A percentile compares a stretch with the other conserved stretches of the same genome.
phyloP scores from a whole-genome alignment of 2,888 invertebrate genomes.

The Coleophora flavipennella region DNA sequence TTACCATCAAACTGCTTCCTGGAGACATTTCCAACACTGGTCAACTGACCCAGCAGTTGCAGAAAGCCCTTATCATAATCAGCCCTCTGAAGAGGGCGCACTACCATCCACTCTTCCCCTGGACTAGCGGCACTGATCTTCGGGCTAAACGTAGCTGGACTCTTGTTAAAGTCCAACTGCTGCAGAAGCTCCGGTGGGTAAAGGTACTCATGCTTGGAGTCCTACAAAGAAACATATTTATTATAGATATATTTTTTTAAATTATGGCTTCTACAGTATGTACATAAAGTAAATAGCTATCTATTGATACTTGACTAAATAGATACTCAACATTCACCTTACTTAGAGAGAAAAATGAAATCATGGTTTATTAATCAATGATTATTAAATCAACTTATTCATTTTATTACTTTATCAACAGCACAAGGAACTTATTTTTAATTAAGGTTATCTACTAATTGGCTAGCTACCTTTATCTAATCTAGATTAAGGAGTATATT shows the following conservation, averaged over 20 bases:
- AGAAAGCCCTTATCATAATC: constrained; percentile 91
- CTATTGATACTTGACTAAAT: too few relatives aligned
- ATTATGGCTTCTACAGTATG: too few relatives aligned
- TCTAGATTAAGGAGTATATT: too few relatives aligned
- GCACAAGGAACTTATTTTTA: not conserved
- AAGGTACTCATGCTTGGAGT: constrained; percentile 47
- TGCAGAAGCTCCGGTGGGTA: constrained; percentile 78
- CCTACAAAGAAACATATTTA: too few relatives aligned
- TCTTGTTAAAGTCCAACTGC: constrained; percentile 76
- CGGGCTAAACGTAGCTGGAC: constrained; percentile 77
- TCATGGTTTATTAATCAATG: not conserved
- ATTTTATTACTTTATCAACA: not conserved
- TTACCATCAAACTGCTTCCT: constrained; percentile 85
- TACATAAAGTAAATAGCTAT: too few relatives aligned
- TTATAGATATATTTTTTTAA: too few relatives aligned
- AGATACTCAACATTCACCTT: constrained; percentile 17
- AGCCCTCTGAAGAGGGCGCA: constrained; percentile 83
- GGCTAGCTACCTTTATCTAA: too few relatives aligned
- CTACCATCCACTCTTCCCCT: constrained; percentile 81
- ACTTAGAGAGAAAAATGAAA: not conserved
- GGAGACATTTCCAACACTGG: constrained; percentile 85
- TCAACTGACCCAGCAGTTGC: constrained; percentile 85
- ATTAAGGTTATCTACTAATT: too few relatives aligned
- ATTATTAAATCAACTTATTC: not conserved
- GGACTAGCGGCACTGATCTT: constrained; percentile 79